These are phyloP conservation scores for Hypotaenidia philippensis DNA, from an alignment of 2,797 vertebrate species.

Conservation along the genomic window DNA sequence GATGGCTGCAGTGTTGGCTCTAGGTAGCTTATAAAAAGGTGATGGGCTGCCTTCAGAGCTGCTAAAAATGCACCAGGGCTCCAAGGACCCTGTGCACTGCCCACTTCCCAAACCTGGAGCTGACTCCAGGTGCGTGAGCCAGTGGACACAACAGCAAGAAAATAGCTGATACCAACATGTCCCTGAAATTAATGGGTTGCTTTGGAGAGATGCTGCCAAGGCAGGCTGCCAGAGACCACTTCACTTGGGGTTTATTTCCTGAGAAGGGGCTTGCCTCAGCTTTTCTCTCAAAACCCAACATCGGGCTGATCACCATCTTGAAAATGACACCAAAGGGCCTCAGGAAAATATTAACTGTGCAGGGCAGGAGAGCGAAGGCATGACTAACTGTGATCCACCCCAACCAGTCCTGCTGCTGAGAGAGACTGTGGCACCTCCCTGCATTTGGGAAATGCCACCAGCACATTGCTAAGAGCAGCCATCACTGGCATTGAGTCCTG, in stretches of 20 bases:
- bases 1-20: neutral
- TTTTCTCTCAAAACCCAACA: slow-evolving; percentile 20
- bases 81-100: neutral
- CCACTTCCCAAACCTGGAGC: neutral
- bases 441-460: neutral
- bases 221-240: slow-evolving; percentile 17
- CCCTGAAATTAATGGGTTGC: neutral
- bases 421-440: neutral
- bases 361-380: neutral
- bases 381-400: neutral
- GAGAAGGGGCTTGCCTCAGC: neutral
- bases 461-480: neutral
- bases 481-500: neutral
- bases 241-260: neutral
- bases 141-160: neutral
- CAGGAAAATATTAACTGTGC: neutral
- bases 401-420: neutral
- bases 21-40: accelerated
- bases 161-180: neutral
- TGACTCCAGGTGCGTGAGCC: neutral
- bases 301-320: neutral
- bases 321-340: neutral
- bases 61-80: neutral
- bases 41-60: neutral
- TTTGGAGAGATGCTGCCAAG: neutral